Base-by-base conservation (phyloP, 1,140 invertebrate genomes). In the Periplaneta americana region DNA sequence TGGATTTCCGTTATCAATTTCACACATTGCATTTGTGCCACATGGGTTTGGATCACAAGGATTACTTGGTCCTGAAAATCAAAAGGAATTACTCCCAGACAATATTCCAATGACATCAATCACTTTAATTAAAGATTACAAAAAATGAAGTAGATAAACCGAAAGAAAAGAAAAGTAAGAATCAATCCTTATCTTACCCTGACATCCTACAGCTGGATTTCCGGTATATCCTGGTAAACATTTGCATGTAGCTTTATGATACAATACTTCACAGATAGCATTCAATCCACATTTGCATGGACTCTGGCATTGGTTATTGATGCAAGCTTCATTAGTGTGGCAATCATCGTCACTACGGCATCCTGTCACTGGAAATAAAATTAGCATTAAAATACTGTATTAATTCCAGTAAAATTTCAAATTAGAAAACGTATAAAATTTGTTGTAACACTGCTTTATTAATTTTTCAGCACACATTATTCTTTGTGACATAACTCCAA, bases 31-130 rank as follows among this genome's bases (percentile, higher is more conserved):
- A 85, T 95, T 93, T 1, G 92, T 87, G 28, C 96, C 96, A 87
- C 96, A 98, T 31, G 96, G 96, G 88, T 95, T 96, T 33, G 95
- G 94, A 83, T 93, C 88, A 86, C 96, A 97, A 17, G 95, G 94
- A 88, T 96, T 93, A 75, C 88, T 86, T 31, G 87, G 86, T 28
- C 90, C 90, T 85, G 90, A 90, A 88, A 90, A 87, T 91, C 93
- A n/a, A n/a, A n/a, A n/a, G n/a, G n/a, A n/a, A n/a, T n/a, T n/a
- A n/a, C n/a, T n/a, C n/a, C n/a, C n/a, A n/a, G n/a, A n/a, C n/a
- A n/a, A n/a, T n/a, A n/a, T n/a, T n/a, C n/a, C n/a, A n/a, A n/a
- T n/a, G n/a, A n/a, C n/a, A n/a, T n/a, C n/a, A n/a, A n/a, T n/a
- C n/a, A n/a, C n/a, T n/a, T n/a, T n/a, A n/a, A n/a, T n/a, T n/a